A percentile compares a stretch with the other conserved stretches of the same genome.
These are phyloP conservation scores for Cheumatopsyche charites DNA, from an alignment of 1,140 invertebrate species.

Conservation along the genomic window DNA sequence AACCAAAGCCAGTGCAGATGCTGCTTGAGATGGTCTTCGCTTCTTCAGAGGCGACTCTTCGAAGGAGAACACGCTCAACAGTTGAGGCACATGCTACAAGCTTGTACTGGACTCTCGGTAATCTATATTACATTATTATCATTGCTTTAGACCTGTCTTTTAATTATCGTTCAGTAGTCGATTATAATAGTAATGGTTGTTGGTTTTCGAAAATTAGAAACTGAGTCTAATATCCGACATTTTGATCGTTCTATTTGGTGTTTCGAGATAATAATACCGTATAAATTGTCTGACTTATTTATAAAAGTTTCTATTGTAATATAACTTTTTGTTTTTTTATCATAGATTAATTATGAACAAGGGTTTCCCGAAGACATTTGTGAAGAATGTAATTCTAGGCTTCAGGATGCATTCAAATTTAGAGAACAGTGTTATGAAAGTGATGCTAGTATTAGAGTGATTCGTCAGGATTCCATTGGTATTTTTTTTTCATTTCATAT, in stretches of 20 bases:
- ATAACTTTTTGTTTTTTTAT: no score
- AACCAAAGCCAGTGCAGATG: neutral
- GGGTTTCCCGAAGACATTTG: constrained; percentile 23
- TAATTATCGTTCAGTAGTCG: no score
- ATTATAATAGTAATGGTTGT: neutral
- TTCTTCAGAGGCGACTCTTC: neutral
- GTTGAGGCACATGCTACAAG: neutral
- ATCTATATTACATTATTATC: neutral
- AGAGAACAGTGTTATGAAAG: constrained; percentile 29
- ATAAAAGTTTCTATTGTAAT: no score
- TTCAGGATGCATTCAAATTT: constrained; percentile 21
- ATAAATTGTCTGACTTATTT: no score
- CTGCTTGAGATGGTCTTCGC: neutral
- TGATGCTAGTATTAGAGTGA: constrained; percentile 12
- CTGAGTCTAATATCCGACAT: neutral
- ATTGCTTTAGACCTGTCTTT: no score
- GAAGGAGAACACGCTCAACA: neutral
- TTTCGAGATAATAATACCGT: no score
- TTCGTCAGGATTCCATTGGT: neutral
- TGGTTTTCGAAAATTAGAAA: neutral
- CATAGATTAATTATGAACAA: neutral
- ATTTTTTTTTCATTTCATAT: neutral
- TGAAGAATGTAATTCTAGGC: neutral
- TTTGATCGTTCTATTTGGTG: no score
- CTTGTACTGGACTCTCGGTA: neutral